phyloP scores from a whole-genome alignment of 2,888 invertebrate species.

The Cataglyphis cursor region DNA sequence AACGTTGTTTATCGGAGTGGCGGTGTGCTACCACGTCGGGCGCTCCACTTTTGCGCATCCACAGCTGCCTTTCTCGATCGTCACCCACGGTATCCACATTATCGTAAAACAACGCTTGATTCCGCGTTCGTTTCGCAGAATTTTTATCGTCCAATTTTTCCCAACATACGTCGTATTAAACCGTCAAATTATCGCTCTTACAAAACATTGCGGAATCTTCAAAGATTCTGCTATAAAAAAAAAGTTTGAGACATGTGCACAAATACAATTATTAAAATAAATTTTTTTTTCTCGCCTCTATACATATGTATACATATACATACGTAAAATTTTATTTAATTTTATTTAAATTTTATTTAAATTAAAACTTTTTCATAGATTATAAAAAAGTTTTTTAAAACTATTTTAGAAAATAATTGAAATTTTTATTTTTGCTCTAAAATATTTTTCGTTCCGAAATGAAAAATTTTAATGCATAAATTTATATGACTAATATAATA shows the following conservation, averaged over 20 bases:
- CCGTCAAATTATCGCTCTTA: constrained; percentile 22
- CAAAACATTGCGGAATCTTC: neutral
- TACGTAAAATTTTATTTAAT: neutral
- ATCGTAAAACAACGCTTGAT: constrained; percentile 68
- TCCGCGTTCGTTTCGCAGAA: constrained; percentile 61
- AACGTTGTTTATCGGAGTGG: constrained; percentile 79
- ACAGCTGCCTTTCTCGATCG: constrained; percentile 62
- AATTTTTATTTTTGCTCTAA: neutral
- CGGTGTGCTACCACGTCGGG: constrained; percentile 75
- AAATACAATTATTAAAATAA: neutral
- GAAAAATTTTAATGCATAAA: neutral
- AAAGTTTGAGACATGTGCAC: neutral
- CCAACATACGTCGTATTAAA: constrained; percentile 22
- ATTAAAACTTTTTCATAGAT: too few species aligned
- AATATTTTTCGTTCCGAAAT: neutral
- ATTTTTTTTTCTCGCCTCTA: neutral
- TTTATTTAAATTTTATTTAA: neutral
- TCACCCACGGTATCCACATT: constrained; percentile 65
- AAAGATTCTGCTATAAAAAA: neutral
- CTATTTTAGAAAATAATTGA: neutral
- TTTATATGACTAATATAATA: neutral
- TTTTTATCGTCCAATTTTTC: constrained; percentile 58
- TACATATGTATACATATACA: neutral
- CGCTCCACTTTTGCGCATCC: constrained; percentile 72
- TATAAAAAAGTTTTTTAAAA: neutral